phyloP scores from a whole-genome alignment of 2,113 vertebrate genomes.

The Alexandromys fortis region DNA sequence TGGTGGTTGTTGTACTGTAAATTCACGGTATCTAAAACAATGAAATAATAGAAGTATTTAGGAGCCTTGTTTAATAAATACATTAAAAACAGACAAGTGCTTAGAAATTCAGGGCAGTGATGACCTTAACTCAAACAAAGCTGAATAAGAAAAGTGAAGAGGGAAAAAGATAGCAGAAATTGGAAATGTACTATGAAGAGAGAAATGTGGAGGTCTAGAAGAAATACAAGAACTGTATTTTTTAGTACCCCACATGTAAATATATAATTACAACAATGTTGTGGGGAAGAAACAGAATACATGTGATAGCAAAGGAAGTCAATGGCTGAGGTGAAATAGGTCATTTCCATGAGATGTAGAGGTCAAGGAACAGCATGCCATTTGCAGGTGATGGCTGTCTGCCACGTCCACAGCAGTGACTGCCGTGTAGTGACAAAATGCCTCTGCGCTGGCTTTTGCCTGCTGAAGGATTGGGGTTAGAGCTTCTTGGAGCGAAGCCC shows the following conservation, averaged over 20 bases:
- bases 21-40: not conserved
- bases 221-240: not conserved
- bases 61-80: not conserved
- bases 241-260: not conserved
- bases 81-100: conserved; percentile 2
- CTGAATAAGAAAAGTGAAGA: not conserved
- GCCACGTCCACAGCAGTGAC: too few relatives aligned
- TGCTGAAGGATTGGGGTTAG: too few relatives aligned
- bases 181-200: too few relatives aligned
- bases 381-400: not conserved
- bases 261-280: not conserved
- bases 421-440: too few relatives aligned
- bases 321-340: not conserved
- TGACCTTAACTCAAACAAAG: conserved; percentile 1
- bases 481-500: too few relatives aligned
- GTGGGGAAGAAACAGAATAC: not conserved
- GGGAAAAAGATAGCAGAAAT: too few relatives aligned
- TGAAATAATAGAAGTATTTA: not conserved
- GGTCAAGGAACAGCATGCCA: not conserved
- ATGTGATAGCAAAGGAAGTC: not conserved
- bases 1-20: not conserved
- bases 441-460: too few relatives aligned
- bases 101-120: not conserved
- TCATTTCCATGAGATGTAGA: not conserved
- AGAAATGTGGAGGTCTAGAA: not conserved